A percentile compares a stretch with the other conserved stretches of the same genome.
These are phyloP conservation scores for Camptogramma bilineatum DNA, from an alignment of 2,888 invertebrate species.

Conservation along the genomic window DNA sequence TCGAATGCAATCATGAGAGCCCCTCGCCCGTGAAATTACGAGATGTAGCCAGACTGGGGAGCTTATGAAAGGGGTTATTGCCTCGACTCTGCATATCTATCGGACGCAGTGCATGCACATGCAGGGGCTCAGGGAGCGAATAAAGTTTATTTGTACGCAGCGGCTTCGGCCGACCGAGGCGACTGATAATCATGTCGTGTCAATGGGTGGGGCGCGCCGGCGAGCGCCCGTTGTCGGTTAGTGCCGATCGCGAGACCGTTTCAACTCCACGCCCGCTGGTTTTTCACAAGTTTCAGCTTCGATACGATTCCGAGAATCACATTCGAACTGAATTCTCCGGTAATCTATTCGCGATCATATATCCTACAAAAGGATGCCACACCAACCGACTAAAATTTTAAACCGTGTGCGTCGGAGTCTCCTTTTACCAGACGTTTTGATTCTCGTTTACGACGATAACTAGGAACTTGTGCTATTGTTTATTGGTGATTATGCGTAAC, in stretches of 20 bases:
- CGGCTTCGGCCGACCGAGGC: conserved; percentile 65
- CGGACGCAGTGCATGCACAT: conserved; percentile 70
- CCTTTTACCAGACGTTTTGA: conserved; percentile 74
- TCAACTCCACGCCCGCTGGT: conserved; percentile 56
- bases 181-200: conserved; percentile 75
- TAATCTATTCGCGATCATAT: conserved; percentile 38
- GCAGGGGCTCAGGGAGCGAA: conserved; percentile 70
- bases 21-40: conserved; percentile 80
- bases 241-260: conserved; percentile 68
- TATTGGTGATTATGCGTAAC: conserved; percentile 34
- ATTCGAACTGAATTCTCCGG: conserved; percentile 40
- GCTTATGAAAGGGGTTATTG: conserved; percentile 82
- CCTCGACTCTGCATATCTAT: conserved; percentile 70
- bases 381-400: conserved; percentile 75
- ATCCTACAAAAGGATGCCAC: conserved; percentile 69
- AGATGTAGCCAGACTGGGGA: conserved; percentile 76
- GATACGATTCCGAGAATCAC: conserved; percentile 47
- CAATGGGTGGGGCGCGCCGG: conserved; percentile 76
- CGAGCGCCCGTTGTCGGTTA: conserved; percentile 56
- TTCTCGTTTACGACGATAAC: conserved; percentile 80
- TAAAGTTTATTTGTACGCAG: conserved; percentile 82
- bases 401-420: conserved; percentile 73
- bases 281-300: conserved; percentile 51
- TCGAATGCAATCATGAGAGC: conserved; percentile 68
- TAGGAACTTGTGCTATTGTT: conserved; percentile 52